Base-by-base conservation (phyloP, 1,140 invertebrate species). In the Daktulosphaira vitifoliae region DNA sequence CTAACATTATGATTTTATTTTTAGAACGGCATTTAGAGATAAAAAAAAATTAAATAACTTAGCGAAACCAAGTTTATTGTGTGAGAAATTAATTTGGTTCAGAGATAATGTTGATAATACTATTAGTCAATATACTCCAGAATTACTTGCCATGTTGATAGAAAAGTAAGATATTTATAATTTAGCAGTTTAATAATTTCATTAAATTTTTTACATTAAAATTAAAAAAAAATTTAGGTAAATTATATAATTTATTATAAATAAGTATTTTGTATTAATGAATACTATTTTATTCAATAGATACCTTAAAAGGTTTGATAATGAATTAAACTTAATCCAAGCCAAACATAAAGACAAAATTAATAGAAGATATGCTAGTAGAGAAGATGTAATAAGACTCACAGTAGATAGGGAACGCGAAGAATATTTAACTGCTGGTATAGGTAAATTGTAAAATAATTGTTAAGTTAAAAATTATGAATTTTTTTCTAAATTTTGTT, bases 21-120 rank as follows among this genome's bases (percentile, higher is more conserved):
- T 48, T 48, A 62, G 56, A 22, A 48, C 46, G 13, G 56, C 56
- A 22, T 62, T 20, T 48, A 22, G 56, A 13, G 42, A 62, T 6
- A 62, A 62, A 22, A 46, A 62, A 20, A 62, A 62, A 16, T 11
- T 33, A 18, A 3, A 46, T 3, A 62, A 62, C 20, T 33, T 62
- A 48, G 56, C 25, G 7, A 62, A 62, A 62, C 56, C 56, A 22
- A 62, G 56, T 26, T 29, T 33, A 46, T 9, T 62, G 38, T 62
- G 56, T 33, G 56, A 62, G 29, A 62, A 62, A 48, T 22, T 62
- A 26, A 29, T 62, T 48, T 62, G 56, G 56, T 62, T 62, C 22
- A 29, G 56, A 33, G 56, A 62, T 62, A 62, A 62, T 33, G 15
- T 62, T 29, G 56, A 62, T 46, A 62, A 62, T 15, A 62, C 25